These are phyloP conservation scores for Drosophila pseudotalamancana DNA, from an alignment of 2,888 invertebrate species.

Conservation along the genomic window DNA sequence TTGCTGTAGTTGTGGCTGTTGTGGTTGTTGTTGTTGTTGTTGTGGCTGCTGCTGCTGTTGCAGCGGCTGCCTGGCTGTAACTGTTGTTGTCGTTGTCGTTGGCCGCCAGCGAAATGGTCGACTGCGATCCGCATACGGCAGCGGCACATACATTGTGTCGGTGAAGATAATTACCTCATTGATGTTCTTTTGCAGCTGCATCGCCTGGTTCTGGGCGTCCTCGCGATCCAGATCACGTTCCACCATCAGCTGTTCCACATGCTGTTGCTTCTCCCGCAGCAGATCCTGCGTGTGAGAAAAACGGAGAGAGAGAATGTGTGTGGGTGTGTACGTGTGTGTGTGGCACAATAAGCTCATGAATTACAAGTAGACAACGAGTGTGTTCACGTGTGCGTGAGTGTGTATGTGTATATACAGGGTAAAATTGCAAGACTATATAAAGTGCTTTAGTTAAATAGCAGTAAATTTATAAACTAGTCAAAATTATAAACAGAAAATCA, in stretches of 20 bases:
- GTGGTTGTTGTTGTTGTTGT: constrained; percentile 35
- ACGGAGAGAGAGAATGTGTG: constrained; percentile 15
- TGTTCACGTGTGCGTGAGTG: constrained; percentile 22
- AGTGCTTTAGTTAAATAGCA: too few relatives aligned
- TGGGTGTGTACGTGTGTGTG: constrained; percentile 9
- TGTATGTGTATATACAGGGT: constrained; percentile 40
- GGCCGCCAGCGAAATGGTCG: constrained; percentile 69
- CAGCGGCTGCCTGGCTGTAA: background rate
- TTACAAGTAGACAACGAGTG: constrained; percentile 27
- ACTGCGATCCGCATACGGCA: constrained; percentile 68
- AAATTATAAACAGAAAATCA: background rate
- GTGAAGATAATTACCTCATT: constrained; percentile 84
- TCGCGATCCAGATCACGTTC: constrained; percentile 96
- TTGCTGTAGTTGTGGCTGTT: constrained; percentile 31
- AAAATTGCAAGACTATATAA: constrained; percentile 11
- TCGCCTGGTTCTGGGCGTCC: constrained; percentile 91
- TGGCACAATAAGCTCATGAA: constrained; percentile 54
- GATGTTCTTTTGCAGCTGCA: constrained; percentile 83
- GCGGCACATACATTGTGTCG: constrained; percentile 78
- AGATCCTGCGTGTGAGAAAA: constrained; percentile 88
- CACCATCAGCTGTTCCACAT: constrained; percentile 95
- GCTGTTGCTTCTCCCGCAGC: constrained; percentile 96
- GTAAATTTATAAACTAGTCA: background rate
- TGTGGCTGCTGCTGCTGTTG: constrained; percentile 24
- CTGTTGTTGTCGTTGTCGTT: constrained; percentile 30